Conservation (phyloP, 2,113 vertebrate species). For the Phylloscopus trochilus region DNA sequence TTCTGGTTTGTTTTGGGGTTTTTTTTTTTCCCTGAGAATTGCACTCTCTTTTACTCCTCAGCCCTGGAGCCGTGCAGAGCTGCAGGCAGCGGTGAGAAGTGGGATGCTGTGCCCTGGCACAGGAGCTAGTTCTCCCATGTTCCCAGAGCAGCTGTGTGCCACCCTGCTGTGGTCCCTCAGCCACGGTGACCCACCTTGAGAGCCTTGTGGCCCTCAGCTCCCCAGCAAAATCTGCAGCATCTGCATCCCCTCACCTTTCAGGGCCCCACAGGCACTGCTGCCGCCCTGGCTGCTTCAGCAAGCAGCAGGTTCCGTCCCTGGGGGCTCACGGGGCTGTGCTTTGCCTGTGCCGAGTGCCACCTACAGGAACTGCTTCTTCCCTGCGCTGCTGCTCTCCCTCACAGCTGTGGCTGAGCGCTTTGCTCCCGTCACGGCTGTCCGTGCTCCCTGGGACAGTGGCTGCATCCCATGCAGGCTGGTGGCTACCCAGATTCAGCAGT, state of each 20-base stretch:
- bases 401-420: not conserved
- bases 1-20: not conserved
- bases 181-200: not conserved
- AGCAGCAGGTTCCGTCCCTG: not conserved
- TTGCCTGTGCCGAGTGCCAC: not conserved
- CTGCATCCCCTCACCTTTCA: fast-evolving
- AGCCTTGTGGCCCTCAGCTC: not conserved
- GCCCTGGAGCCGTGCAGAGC: fast-evolving
- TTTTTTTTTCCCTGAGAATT: not conserved
- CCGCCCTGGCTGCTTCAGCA: not conserved
- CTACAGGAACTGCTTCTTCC: not conserved
- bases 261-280: not conserved
- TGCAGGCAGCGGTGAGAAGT: not conserved
- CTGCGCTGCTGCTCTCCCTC: not conserved
- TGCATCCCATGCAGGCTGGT: fast-evolving
- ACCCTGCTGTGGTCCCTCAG: not conserved
- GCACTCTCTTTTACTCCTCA: not conserved
- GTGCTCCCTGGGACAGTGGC: not conserved
- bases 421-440: not conserved
- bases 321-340: not conserved
- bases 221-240: not conserved
- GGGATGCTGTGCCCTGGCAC: not conserved
- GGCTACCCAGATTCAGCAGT: not conserved
- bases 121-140: not conserved
- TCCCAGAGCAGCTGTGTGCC: not conserved